phyloP scores from a whole-genome alignment of 2,888 invertebrate genomes.

The Oxytorus armatus region DNA sequence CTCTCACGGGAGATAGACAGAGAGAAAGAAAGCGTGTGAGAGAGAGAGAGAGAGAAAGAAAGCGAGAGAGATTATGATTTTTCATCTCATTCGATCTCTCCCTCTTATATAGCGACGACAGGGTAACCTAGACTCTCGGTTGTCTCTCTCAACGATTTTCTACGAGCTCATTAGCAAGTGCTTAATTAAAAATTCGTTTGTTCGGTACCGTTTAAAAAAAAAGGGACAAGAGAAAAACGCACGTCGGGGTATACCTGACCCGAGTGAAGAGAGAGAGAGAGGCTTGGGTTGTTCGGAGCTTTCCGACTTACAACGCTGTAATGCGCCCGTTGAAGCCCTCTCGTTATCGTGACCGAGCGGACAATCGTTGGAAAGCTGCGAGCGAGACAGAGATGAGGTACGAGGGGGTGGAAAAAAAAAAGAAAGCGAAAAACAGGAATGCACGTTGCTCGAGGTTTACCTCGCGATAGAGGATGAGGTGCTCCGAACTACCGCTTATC shows the following conservation, averaged over 20 bases:
- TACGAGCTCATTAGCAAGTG: constrained; percentile 80
- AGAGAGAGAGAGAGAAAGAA: background rate
- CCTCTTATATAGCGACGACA: background rate
- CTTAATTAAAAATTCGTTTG: constrained; percentile 82
- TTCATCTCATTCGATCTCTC: background rate
- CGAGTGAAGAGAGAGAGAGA: constrained; percentile 1
- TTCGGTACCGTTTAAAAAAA: constrained; percentile 70
- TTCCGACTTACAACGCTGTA: constrained; percentile 58
- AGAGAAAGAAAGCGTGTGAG: background rate
- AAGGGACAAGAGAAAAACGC: constrained; percentile 38
- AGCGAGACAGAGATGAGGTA: background rate
- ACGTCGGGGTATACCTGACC: constrained; percentile 31
- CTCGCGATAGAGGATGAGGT: constrained; percentile 27
- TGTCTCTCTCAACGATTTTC: constrained; percentile 48
- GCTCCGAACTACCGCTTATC: constrained; percentile 22
- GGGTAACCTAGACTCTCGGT: background rate
- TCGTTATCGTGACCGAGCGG: constrained; percentile 69
- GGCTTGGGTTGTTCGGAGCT: constrained; percentile 34
- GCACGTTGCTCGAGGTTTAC: constrained; percentile 32
- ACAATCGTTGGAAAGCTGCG: constrained; percentile 3
- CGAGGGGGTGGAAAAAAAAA: background rate
- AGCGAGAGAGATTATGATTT: background rate
- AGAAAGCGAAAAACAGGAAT: constrained; percentile 67
- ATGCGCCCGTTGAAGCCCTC: constrained; percentile 78
- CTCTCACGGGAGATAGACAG: too few species aligned